These are phyloP conservation scores for Rhorus exstirpatorius DNA, from an alignment of 2,888 invertebrate species.

Conservation along the genomic window DNA sequence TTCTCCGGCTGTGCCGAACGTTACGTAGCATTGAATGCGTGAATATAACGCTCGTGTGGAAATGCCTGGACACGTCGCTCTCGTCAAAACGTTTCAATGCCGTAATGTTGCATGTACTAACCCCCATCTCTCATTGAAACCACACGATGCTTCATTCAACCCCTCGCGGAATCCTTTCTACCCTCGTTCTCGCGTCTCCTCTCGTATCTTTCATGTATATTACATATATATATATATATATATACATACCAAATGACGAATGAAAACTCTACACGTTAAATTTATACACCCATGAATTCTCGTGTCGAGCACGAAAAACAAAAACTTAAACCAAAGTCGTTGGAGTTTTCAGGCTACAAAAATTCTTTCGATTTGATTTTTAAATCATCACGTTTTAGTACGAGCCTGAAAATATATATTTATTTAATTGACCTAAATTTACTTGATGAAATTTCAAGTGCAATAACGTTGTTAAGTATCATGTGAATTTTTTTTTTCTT, in stretches of 20 bases:
- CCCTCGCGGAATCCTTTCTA: slow-evolving; percentile 52
- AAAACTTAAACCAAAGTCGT: neutral
- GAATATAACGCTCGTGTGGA: slow-evolving; percentile 52
- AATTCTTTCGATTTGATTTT: neutral
- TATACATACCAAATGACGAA: slow-evolving; percentile 47
- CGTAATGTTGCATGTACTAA: slow-evolving; percentile 39
- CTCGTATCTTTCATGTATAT: slow-evolving; percentile 47
- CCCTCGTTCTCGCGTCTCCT: slow-evolving; percentile 56
- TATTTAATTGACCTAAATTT: too few species aligned
- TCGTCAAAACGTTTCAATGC: slow-evolving; percentile 68
- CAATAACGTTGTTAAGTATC: too few species aligned
- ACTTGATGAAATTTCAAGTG: too few species aligned
- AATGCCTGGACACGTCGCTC: slow-evolving; percentile 62
- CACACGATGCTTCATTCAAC: slow-evolving; percentile 56
- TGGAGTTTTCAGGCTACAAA: neutral
- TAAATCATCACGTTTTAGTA: neutral
- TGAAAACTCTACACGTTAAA: slow-evolving; percentile 34
- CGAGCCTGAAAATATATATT: too few species aligned
- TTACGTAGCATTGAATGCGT: slow-evolving; percentile 43
- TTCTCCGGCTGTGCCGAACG: slow-evolving; percentile 31
- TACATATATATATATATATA: slow-evolving; percentile 2
- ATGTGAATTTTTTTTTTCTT: too few species aligned
- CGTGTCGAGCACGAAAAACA: slow-evolving; percentile 40
- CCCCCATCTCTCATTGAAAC: slow-evolving; percentile 49
- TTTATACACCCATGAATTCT: slow-evolving; percentile 23